Evolutionary conservation across 2,113 vertebrate genomes (phyloP).

Genomic region (Leiothrix lutea): DNA sequence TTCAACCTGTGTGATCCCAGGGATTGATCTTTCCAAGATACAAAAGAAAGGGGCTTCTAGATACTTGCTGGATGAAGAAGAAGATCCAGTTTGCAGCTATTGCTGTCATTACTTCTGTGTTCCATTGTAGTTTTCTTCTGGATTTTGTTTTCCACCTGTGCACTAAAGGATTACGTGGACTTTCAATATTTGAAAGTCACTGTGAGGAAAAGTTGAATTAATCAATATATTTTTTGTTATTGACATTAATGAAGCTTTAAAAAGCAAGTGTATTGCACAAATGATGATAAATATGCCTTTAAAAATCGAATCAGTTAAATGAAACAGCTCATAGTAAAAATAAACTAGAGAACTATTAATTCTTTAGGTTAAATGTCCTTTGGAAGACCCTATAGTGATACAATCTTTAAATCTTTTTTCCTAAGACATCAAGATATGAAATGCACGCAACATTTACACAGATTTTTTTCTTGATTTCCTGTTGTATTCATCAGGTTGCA

Average conservation of each 20-base stretch:
- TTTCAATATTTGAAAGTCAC: background rate
- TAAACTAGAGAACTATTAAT: background rate
- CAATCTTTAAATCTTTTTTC: too few species aligned
- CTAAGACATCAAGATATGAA: background rate
- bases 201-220: background rate
- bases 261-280: background rate
- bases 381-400: too few species aligned
- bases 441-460: background rate
- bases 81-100: background rate
- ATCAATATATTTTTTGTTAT: background rate
- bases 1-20: background rate
- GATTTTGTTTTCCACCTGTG: background rate
- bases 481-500: constrained; percentile 75
- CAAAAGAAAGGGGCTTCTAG: background rate
- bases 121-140: background rate
- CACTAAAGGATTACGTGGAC: background rate
- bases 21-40: background rate
- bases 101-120: background rate
- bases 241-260: background rate
- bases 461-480: background rate
- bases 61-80: background rate
- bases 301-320: background rate
- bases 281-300: background rate
- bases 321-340: background rate
- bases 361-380: background rate